These are phyloP conservation scores for Sebastes cheni DNA, from an alignment of 2,797 vertebrate genomes.

Conservation along the genomic window DNA sequence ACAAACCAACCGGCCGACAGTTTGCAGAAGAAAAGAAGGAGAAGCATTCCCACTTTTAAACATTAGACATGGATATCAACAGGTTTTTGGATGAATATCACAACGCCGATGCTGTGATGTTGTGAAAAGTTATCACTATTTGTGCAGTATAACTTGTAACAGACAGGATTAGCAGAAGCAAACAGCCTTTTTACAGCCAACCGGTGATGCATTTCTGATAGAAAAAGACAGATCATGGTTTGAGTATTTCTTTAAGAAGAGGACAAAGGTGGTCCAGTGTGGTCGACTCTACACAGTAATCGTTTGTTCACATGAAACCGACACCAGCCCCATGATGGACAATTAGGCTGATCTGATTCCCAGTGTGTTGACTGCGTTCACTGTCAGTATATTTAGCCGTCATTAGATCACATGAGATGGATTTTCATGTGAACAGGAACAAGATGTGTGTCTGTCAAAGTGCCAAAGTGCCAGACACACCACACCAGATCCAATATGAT, in stretches of 20 bases:
- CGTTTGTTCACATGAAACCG: neutral
- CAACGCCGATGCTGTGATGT: no score
- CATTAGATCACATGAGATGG: slow-evolving; percentile 17
- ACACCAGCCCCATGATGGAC: neutral
- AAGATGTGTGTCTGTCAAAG: slow-evolving; percentile 6
- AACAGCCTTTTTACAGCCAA: neutral
- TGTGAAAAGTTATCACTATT: neutral
- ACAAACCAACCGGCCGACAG: no score
- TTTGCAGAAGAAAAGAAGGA: no score
- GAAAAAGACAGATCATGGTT: neutral
- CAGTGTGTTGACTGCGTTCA: neutral
- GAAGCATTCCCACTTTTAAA: no score
- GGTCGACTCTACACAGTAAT: neutral
- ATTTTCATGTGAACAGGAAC: slow-evolving; percentile 9
- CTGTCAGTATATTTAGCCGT: slow-evolving; percentile 28
- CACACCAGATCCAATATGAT: neutral
- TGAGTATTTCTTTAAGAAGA: neutral
- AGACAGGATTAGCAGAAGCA: neutral
- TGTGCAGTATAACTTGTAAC: neutral
- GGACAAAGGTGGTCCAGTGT: neutral
- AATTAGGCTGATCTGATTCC: slow-evolving; percentile 1
- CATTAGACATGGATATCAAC: no score
- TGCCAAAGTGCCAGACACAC: slow-evolving; percentile 1
- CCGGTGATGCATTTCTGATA: neutral
- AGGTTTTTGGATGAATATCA: no score